Evolutionary conservation across 2,797 vertebrate species (phyloP).

Genomic region (Echeneis naucrates): DNA sequence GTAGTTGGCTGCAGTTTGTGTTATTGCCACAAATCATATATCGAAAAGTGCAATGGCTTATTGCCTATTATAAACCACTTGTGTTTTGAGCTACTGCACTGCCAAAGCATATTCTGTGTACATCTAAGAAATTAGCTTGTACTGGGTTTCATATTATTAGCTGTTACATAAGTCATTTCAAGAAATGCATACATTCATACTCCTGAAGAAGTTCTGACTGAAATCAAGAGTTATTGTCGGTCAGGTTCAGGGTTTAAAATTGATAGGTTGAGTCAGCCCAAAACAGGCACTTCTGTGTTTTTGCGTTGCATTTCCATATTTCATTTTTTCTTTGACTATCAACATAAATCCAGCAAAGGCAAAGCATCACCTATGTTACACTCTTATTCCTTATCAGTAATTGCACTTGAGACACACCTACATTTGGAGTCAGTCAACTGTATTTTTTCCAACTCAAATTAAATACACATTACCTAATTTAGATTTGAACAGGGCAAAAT

Average conservation of each 20-base stretch:
- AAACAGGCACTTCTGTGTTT: not conserved
- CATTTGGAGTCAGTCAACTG: no score
- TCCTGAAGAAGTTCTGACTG: not conserved
- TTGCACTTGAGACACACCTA: not conserved
- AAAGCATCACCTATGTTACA: no score
- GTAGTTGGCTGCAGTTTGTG: slow-evolving; percentile 18
- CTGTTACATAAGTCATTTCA: not conserved
- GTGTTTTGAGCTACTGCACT: not conserved
- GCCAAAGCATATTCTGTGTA: not conserved
- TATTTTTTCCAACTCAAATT: no score
- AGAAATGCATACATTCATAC: not conserved
- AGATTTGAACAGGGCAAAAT: no score
- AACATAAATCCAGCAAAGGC: not conserved
- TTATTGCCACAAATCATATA: slow-evolving; percentile 18
- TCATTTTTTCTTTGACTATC: not conserved
- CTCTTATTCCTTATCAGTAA: not conserved
- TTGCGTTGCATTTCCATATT: not conserved
- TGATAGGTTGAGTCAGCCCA: not conserved
- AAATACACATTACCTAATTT: not conserved
- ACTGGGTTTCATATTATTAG: not conserved
- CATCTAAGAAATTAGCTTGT: not conserved
- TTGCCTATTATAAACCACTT: not conserved
- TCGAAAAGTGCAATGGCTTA: slow-evolving; percentile 13
- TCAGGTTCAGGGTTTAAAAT: not conserved
- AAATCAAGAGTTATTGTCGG: not conserved